A percentile compares a stretch with the other conserved stretches of the same genome.
These are phyloP conservation scores for Agonum fuliginosum DNA, from an alignment of 2,888 invertebrate genomes.

Conservation along the genomic window DNA sequence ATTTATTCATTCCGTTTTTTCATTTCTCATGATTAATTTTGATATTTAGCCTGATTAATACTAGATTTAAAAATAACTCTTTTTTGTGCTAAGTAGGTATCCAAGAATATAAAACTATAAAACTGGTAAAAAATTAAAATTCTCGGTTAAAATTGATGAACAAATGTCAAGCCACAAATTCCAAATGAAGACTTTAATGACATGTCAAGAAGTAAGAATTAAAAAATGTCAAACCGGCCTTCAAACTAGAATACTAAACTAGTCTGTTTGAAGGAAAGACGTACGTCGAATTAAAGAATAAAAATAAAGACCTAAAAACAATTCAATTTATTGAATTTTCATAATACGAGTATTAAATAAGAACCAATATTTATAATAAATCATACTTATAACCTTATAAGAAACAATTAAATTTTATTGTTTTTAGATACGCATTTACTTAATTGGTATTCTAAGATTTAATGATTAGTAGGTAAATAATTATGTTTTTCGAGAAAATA, in stretches of 20 bases:
- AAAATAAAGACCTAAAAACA: background rate
- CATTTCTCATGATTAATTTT: conserved; percentile 9
- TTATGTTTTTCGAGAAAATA: too few relatives aligned
- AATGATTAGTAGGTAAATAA: too few relatives aligned
- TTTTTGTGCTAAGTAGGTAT: background rate
- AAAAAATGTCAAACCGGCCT: conserved; percentile 55
- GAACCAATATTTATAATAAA: too few relatives aligned
- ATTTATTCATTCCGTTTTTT: background rate
- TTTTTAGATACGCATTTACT: too few relatives aligned
- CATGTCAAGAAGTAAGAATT: conserved; percentile 3
- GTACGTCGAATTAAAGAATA: conserved; percentile 1
- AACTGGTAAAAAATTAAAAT: conserved; percentile 4
- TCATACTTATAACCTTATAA: too few relatives aligned
- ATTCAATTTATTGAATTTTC: too few relatives aligned
- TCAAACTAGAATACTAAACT: conserved; percentile 47
- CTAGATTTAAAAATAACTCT: background rate
- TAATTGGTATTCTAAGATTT: too few relatives aligned
- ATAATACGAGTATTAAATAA: too few relatives aligned
- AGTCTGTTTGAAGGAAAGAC: conserved; percentile 17
- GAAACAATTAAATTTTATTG: too few relatives aligned
- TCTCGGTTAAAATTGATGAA: background rate
- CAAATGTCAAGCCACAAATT: conserved; percentile 48
- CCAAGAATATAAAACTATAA: conserved; percentile 5
- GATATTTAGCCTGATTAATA: background rate
- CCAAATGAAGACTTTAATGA: conserved; percentile 40